Conservation (phyloP, 2,888 invertebrate species). For the Pristionchus mayeri region DNA sequence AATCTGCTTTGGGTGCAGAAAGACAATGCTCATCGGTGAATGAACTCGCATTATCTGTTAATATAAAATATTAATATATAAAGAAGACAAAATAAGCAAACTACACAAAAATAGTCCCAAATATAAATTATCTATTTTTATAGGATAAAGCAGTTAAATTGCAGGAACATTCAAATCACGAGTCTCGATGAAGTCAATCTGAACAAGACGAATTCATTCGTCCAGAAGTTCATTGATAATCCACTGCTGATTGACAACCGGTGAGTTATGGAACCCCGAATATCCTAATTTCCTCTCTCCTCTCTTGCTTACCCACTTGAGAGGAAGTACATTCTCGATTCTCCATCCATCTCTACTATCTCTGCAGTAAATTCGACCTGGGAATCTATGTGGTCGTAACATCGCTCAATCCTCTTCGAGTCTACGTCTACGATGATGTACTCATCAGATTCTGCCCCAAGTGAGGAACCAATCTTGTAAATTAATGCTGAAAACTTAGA, state of each 20-base stretch:
- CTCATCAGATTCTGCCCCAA: constrained; percentile 91
- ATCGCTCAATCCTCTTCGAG: constrained; percentile 89
- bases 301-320: too few species aligned
- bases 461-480: background rate
- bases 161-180: constrained; percentile 83
- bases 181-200: constrained; percentile 84
- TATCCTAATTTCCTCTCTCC: too few species aligned
- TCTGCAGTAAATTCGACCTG: constrained; percentile 89
- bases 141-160: too few species aligned
- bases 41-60: constrained; percentile 77
- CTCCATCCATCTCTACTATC: too few species aligned
- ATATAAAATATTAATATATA: too few species aligned
- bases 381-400: constrained; percentile 93
- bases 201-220: constrained; percentile 84
- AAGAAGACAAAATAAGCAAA: too few species aligned
- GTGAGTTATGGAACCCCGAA: too few species aligned
- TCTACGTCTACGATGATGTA: constrained; percentile 91
- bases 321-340: too few species aligned
- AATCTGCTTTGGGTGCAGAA: constrained; percentile 89
- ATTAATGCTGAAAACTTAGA: too few species aligned
- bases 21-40: constrained; percentile 91
- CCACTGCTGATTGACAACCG: constrained; percentile 92
- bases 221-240: constrained; percentile 91
- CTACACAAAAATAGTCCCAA: too few species aligned
- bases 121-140: too few species aligned